A percentile compares a stretch with the other conserved stretches of the same genome.
phyloP scores from a whole-genome alignment of 2,888 invertebrate species.

The Tetropium fuscum region DNA sequence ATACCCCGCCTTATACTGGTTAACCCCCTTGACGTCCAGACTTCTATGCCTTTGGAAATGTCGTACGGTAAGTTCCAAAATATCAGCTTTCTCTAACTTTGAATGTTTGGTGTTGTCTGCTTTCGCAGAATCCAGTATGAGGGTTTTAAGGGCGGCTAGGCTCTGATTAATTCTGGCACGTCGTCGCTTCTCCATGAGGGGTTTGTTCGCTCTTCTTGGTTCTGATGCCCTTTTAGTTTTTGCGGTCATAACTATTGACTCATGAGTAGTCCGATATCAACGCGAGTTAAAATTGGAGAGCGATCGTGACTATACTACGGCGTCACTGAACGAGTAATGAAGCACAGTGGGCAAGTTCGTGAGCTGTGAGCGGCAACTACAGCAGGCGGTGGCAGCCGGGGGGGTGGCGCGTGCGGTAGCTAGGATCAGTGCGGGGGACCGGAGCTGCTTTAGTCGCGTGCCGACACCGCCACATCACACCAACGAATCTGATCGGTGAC shows the following conservation, averaged over 20 bases:
- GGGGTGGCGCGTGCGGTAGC: constrained; percentile 60
- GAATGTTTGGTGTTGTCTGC: constrained; percentile 79
- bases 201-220: constrained; percentile 77
- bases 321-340: constrained; percentile 47
- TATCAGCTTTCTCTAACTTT: constrained; percentile 88
- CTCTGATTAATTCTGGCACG: constrained; percentile 81
- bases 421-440: constrained; percentile 54
- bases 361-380: constrained; percentile 33
- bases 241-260: constrained; percentile 58
- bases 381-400: constrained; percentile 46
- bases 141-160: constrained; percentile 77
- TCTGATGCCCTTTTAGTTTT: constrained; percentile 60
- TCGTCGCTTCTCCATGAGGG: constrained; percentile 82
- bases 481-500: constrained; percentile 56
- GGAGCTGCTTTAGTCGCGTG: constrained; percentile 65
- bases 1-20: constrained; percentile 76
- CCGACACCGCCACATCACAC: constrained; percentile 67
- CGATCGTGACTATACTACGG: constrained; percentile 37
- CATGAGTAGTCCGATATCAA: constrained; percentile 16
- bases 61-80: constrained; percentile 84
- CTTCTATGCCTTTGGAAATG: constrained; percentile 83
- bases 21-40: constrained; percentile 72
- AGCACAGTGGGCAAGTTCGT: constrained; percentile 43
- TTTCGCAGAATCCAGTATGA: constrained; percentile 78
- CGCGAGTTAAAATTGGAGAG: constrained; percentile 9